Conservation (phyloP, 2,113 vertebrate species). For the Clarias batrachus region DNA sequence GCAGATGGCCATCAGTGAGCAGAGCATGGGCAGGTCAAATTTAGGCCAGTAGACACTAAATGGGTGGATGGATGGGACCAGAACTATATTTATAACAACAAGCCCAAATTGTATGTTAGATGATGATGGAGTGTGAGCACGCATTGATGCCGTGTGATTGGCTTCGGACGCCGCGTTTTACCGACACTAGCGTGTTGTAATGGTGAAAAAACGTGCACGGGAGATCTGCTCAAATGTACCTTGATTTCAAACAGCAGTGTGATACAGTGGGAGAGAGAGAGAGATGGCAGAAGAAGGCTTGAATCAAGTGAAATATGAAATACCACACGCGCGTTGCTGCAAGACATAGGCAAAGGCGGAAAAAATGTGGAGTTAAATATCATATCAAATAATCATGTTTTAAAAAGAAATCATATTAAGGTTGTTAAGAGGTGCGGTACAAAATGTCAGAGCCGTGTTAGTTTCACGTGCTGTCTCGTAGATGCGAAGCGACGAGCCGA, state of each 20-base stretch:
- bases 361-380: conserved; percentile 61
- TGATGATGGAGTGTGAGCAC: conserved; percentile 20
- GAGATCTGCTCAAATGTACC: conserved; percentile 29
- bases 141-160: conserved; percentile 15
- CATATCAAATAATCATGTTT: conserved; percentile 64
- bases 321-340: conserved; percentile 43
- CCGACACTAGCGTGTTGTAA: conserved; percentile 6
- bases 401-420: conserved; percentile 65
- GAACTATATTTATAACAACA: conserved; percentile 35
- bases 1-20: conserved; percentile 10
- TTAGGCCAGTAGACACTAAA: background rate
- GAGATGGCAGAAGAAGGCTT: conserved; percentile 13
- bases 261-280: conserved; percentile 30
- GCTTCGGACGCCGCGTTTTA: background rate
- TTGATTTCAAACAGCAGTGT: conserved; percentile 21
- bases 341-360: conserved; percentile 48
- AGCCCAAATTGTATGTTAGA: conserved; percentile 26
- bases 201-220: background rate
- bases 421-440: conserved; percentile 61
- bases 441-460: conserved; percentile 65
- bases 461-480: conserved; percentile 65
- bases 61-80: conserved; percentile 8
- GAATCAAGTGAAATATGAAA: conserved; percentile 53
- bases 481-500: conserved; percentile 62
- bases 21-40: conserved; percentile 12